Base-by-base conservation (phyloP, 1,140 invertebrate genomes). In the Orchesella cincta region DNA sequence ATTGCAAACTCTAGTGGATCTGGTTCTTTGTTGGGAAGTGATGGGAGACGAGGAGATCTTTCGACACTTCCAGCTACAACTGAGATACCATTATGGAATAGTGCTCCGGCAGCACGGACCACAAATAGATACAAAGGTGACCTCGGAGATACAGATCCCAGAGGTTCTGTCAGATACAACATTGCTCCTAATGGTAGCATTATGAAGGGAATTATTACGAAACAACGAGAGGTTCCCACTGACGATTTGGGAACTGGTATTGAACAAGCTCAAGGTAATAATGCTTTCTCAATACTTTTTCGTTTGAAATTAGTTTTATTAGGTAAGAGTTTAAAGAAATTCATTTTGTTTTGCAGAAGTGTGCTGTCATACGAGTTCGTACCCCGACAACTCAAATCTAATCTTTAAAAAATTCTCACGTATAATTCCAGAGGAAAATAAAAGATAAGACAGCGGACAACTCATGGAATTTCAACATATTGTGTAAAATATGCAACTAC, bases 141-240 rank as follows among this genome's bases (percentile, higher is more conserved):
- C 62, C 5, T 31, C 5, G 29, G 62, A 29, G 31, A 67, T 67
- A 23, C 33, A 12, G 62, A 67, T 31, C 62, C 62, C 3, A 67
- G 62, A 29, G 62, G 62, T 8, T 67, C 62, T 67, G 62, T 67
- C 1, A 29, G 62, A 31, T 67, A 67, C 62, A 67, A 67, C n/a
- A 12, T 67, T 31, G 62, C 28, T 31, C 62, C 26, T 5, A 67
- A 67, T 33, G 62, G 62, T 8, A 3, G 62, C 1, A 33, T 33
- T n/a, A 31, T 67, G 62, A 29, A 23, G n/a, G 62, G 62, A 31
- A 29, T 67, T 8, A 67, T 67, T 67, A 67, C 62, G 5, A 67
- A 33, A n/a, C 62, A 67, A 12, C 8, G 62, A 23, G 62, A 67
- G 62, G 62, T 67, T 67, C 62, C 62, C 29, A 23, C 33, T 33